phyloP scores from a whole-genome alignment of 2,113 vertebrate genomes.

The Toxostoma redivivum region DNA sequence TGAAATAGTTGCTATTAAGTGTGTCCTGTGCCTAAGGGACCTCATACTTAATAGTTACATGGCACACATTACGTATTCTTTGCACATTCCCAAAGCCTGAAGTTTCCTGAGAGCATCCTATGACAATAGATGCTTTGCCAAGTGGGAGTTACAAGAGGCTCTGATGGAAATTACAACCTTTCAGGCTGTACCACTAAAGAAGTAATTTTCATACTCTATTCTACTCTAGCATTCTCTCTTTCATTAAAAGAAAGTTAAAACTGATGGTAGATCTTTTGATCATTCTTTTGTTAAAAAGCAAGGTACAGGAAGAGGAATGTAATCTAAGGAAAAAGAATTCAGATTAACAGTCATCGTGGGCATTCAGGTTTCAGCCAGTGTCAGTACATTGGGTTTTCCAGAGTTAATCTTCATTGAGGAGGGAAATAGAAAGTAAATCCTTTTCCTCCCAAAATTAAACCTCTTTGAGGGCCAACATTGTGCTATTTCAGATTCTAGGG shows the following conservation, averaged over 20 bases:
- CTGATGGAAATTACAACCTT: slow-evolving; percentile 45
- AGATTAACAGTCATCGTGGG: background rate
- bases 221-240: background rate
- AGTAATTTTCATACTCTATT: background rate
- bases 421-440: background rate
- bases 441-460: background rate
- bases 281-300: background rate
- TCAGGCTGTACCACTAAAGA: background rate
- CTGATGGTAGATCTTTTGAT: background rate
- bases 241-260: background rate
- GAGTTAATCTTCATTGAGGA: background rate
- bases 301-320: background rate
- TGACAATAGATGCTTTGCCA: background rate
- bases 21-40: background rate
- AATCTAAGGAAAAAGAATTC: background rate
- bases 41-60: background rate
- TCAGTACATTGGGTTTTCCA: background rate
- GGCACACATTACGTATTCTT: background rate
- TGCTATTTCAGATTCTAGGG: background rate
- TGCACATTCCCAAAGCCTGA: background rate
- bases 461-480: background rate
- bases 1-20: background rate
- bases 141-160: background rate
- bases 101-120: slow-evolving; percentile 1
- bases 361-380: background rate